These are phyloP conservation scores for Spisula solida DNA, from an alignment of 2,888 invertebrate genomes.

Conservation along the genomic window DNA sequence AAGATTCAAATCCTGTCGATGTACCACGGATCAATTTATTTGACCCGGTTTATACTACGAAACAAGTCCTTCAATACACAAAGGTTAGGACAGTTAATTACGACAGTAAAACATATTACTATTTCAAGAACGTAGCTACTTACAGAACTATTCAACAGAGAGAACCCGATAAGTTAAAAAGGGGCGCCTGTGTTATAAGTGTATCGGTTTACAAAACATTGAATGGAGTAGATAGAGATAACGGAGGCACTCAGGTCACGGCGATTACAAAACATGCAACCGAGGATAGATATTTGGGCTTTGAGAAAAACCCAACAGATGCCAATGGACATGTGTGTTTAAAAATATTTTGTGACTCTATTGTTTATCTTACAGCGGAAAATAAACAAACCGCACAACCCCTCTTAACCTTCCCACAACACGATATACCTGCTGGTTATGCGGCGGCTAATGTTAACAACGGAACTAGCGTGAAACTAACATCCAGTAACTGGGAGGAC, in stretches of 20 bases:
- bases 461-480: neutral
- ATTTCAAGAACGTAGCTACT: neutral
- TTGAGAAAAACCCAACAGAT: slow-evolving; percentile 17
- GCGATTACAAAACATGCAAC: slow-evolving; percentile 41
- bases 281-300: slow-evolving; percentile 35
- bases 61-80: too few relatives aligned
- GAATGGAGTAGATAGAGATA: neutral
- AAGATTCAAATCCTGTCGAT: neutral
- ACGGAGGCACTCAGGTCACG: slow-evolving; percentile 27
- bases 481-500: slow-evolving; percentile 16
- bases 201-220: slow-evolving; percentile 49
- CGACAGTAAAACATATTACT: too few relatives aligned
- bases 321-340: slow-evolving; percentile 51
- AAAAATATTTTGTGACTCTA: slow-evolving; percentile 29
- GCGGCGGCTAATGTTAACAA: slow-evolving; percentile 12
- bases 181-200: slow-evolving; percentile 52
- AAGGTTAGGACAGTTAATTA: too few relatives aligned
- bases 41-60: slow-evolving; percentile 35
- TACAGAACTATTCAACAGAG: slow-evolving; percentile 24
- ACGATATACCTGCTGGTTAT: slow-evolving; percentile 23
- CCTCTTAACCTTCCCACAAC: slow-evolving; percentile 9
- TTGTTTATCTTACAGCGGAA: slow-evolving; percentile 19
- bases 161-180: neutral
- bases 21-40: slow-evolving; percentile 34
- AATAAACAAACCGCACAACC: neutral